Conservation (phyloP, 2,888 invertebrate genomes). For the Cheilosia variabilis region DNA sequence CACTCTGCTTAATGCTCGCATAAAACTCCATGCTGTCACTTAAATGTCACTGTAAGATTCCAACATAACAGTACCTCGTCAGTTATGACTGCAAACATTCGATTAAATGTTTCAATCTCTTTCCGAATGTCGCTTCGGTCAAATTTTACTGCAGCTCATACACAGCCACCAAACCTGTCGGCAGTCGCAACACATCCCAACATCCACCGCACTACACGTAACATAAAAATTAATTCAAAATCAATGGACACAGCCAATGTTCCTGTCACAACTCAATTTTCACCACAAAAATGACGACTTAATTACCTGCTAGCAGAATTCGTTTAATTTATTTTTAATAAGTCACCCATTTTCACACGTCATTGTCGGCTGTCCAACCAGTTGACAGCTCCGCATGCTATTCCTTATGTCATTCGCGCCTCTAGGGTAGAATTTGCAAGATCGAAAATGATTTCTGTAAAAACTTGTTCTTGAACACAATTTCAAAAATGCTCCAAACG, state of each 20-base stretch:
- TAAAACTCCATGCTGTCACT: no score
- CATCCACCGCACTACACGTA: background rate
- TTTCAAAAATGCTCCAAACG: slow-evolving; percentile 47
- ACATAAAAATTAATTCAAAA: slow-evolving; percentile 12
- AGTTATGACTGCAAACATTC: no score
- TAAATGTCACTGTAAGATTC: no score
- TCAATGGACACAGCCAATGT: slow-evolving; percentile 34
- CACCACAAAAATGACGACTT: slow-evolving; percentile 39
- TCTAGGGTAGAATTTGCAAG: slow-evolving; percentile 51
- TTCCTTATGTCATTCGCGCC: slow-evolving; percentile 48
- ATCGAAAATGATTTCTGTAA: slow-evolving; percentile 30
- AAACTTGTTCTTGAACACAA: slow-evolving; percentile 11
- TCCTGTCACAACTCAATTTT: slow-evolving; percentile 26
- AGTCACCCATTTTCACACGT: slow-evolving; percentile 56
- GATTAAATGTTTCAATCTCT: no score
- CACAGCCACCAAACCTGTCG: no score
- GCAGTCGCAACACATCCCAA: background rate
- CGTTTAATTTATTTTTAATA: slow-evolving; percentile 51
- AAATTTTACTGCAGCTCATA: no score
- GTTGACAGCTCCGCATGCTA: slow-evolving; percentile 38
- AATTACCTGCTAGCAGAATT: slow-evolving; percentile 25
- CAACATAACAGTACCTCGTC: no score
- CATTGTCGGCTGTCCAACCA: slow-evolving; percentile 41
- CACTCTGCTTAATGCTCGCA: no score
- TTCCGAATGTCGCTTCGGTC: no score